phyloP scores from a whole-genome alignment of 2,113 vertebrate genomes.

The Carassius carassius region DNA sequence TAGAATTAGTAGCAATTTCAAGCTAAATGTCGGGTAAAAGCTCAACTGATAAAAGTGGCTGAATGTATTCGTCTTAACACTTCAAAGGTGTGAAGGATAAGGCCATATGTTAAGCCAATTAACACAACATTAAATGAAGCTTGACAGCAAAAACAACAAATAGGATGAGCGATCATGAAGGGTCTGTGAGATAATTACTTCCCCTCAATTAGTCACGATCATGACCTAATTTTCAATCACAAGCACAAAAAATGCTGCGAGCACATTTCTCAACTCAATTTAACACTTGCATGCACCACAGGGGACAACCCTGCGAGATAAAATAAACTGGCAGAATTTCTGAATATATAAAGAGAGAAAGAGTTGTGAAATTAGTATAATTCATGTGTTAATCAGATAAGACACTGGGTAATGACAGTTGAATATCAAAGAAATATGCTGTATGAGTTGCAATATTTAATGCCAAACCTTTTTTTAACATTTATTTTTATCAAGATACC shows the following conservation, averaged over 20 bases:
- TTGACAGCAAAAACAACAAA: constrained; percentile 43
- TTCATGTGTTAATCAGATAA: neutral
- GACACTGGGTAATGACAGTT: neutral
- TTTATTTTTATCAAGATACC: neutral
- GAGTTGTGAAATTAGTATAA: neutral
- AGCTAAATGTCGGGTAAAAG: neutral
- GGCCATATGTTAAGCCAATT: constrained; percentile 37
- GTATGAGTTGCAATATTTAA: neutral
- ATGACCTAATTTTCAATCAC: constrained; percentile 42
- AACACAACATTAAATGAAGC: constrained; percentile 27
- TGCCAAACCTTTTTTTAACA: neutral
- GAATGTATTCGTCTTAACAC: neutral
- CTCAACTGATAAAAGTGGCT: neutral
- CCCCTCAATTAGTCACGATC: constrained; percentile 43
- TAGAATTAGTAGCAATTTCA: neutral
- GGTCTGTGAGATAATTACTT: constrained; percentile 45
- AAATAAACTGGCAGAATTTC: constrained; percentile 27
- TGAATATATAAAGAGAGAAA: constrained; percentile 16
- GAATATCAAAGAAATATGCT: neutral
- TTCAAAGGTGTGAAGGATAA: constrained; percentile 30
- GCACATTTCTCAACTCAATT: constrained; percentile 37
- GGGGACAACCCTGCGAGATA: constrained; percentile 12
- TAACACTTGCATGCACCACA: constrained; percentile 34
- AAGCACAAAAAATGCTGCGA: constrained; percentile 28
- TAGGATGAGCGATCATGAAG: constrained; percentile 36